A percentile compares a stretch with the other conserved stretches of the same genome.
Evolutionary conservation across 1,140 invertebrate species (phyloP).

Genomic region (Atta colombica): DNA sequence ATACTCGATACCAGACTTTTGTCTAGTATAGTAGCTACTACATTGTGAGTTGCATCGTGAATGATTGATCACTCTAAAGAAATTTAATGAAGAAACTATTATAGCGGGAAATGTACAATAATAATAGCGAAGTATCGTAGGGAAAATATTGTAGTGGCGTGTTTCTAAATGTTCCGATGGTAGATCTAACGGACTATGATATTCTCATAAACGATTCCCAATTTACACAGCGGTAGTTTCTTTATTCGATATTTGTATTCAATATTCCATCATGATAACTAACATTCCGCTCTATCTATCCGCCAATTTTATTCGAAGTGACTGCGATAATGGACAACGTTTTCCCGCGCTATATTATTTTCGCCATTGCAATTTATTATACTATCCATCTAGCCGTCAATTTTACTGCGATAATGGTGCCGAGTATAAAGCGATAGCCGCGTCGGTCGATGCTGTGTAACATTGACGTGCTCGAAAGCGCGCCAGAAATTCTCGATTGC

Average conservation of each 20-base stretch:
- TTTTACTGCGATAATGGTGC: conserved; percentile 39
- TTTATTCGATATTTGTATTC: conserved; percentile 14
- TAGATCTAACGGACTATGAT: not conserved
- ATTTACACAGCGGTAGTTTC: not conserved
- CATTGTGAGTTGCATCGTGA: conserved; percentile 37
- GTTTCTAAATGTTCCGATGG: not conserved
- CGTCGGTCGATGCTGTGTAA: not conserved
- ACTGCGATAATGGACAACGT: conserved; percentile 32
- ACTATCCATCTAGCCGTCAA: conserved; percentile 57
- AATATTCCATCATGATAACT: not conserved
- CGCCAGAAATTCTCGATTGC: conserved; percentile 35
- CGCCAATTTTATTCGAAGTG: conserved; percentile 31
- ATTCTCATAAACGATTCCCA: conserved; percentile 1
- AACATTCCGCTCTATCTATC: not conserved
- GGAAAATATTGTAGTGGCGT: conserved; percentile 15
- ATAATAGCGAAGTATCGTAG: not conserved
- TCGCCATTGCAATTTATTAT: conserved; percentile 46
- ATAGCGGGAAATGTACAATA: conserved; percentile 22
- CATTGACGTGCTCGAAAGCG: conserved; percentile 15
- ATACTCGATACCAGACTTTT: conserved; percentile 22
- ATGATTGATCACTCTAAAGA: conserved; percentile 46
- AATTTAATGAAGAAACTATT: conserved; percentile 51
- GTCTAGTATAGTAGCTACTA: not conserved
- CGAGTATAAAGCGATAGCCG: conserved; percentile 23
- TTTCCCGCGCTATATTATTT: conserved; percentile 37